phyloP scores from a whole-genome alignment of 2,888 invertebrate genomes.

The Cryptus armator region DNA sequence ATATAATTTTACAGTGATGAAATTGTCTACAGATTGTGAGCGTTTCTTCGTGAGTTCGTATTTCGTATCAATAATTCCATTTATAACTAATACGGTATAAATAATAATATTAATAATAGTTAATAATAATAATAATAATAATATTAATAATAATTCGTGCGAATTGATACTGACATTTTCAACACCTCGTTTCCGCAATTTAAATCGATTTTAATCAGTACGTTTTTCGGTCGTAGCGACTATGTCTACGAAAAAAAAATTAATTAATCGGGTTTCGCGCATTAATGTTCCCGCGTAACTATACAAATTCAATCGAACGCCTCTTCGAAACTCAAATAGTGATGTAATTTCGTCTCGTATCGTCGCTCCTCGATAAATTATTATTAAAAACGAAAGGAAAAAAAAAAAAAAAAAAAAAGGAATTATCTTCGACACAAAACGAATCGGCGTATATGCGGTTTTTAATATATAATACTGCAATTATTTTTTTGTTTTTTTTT shows the following conservation, averaged over 20 bases:
- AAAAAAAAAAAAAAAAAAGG: constrained; percentile 28
- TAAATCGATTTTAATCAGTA: constrained; percentile 51
- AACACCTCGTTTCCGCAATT: constrained; percentile 27
- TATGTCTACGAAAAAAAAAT: constrained; percentile 24
- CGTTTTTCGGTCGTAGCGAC: constrained; percentile 39
- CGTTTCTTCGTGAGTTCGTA: constrained; percentile 39
- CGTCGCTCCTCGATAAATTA: constrained; percentile 6
- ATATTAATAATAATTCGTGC: constrained; percentile 55
- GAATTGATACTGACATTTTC: constrained; percentile 36
- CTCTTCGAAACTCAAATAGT: constrained; percentile 24
- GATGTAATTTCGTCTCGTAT: constrained; percentile 8
- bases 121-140: constrained; percentile 50
- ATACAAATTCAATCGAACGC: constrained; percentile 49
- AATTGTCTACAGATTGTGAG: constrained; percentile 24
- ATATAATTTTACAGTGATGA: constrained; percentile 56
- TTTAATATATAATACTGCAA: constrained; percentile 61
- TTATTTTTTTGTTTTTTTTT: constrained; percentile 7
- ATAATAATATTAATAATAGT: constrained; percentile 36
- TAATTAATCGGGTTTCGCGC: constrained; percentile 29
- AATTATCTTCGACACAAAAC: constrained; percentile 42
- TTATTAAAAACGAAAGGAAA: constrained; percentile 9
- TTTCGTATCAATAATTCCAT: constrained; percentile 29
- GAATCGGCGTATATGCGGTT: constrained; percentile 41
- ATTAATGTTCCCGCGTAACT: constrained; percentile 33
- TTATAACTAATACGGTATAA: constrained; percentile 60